Percentiles rank a stretch among this genome's conserved stretches.
These are phyloP conservation scores for Illadopsis cleaveri DNA, from an alignment of 2,113 vertebrate genomes.

Conservation along the genomic window DNA sequence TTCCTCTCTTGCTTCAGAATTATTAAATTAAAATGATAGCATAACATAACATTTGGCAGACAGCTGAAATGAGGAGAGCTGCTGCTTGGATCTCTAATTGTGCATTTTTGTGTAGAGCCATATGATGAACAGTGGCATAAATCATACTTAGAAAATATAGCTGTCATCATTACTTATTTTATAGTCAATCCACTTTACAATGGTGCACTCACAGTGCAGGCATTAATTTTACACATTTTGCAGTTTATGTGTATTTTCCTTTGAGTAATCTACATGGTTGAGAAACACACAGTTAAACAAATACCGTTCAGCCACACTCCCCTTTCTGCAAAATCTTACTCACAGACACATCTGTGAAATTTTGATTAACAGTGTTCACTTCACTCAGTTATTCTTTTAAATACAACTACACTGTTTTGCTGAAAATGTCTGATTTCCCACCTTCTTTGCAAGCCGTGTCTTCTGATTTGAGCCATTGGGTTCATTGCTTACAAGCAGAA, in stretches of 20 bases:
- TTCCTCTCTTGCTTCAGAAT: not conserved
- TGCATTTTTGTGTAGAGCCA: not conserved
- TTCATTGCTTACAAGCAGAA: not conserved
- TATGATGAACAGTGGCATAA: not conserved
- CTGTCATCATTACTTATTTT: not conserved
- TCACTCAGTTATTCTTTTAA: not conserved
- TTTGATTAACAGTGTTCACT: not conserved
- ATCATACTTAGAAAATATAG: not conserved
- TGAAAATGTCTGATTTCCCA: not conserved
- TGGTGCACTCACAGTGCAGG: not conserved
- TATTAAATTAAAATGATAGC: not conserved
- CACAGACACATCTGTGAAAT: not conserved
- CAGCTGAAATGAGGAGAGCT: not conserved
- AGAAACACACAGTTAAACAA: not conserved
- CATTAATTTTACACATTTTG: not conserved
- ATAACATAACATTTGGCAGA: not conserved
- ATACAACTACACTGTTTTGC: not conserved
- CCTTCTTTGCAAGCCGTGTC: not conserved
- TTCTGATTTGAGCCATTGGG: not conserved
- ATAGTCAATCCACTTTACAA: not conserved
- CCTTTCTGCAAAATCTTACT: not conserved
- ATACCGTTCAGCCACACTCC: not conserved
- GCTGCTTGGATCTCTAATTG: not conserved
- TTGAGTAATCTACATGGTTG: not conserved
- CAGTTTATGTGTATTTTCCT: not conserved